Evolutionary conservation across 2,888 invertebrate genomes (phyloP), one percentile per base, ranked within the genome.

Genomic region (Netelia melanura): DNA sequence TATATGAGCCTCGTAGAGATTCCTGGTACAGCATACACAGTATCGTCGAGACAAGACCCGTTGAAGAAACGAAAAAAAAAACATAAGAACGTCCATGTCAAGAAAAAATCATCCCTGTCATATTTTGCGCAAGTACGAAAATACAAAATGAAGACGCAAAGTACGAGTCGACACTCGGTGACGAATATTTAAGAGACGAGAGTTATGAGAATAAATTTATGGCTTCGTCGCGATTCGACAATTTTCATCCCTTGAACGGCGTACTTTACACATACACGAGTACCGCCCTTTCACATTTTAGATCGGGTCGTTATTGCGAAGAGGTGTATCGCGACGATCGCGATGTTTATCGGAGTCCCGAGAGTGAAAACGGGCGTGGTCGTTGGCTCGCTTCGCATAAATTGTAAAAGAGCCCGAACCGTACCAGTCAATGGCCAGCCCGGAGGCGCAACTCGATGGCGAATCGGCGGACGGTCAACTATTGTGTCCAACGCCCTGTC

Each of bases 311-410:
- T 30, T 14, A 48, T 14, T 48, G 14, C 10, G 48, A 14, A 14
- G 48, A 48, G 48, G 48, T 10, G 14, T 48, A 58, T 68, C 61
- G 23, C 62, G 14, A 62, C 61, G 68, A 78, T 78, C 70, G 70
- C 56, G 83, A 87, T 87, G 79, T 30, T 86, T 85, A 87, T 87
- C 86, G 77, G 58, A 38, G 23, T 48, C 38, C 5, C 17, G 48
- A 48, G 56, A 82, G 58, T 68, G 58, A 82, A 38, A 70, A 65
- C 38, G 71, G 72, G 74, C 14, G 54, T n/a, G 58, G 58, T 74
- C 61, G 75, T 30, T 52, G 56, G 70, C 70, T 71, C 67, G 68
- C 48, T 77, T 62, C 74, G 67, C 68, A 58, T 85, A 76, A 84
- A 84, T 84, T 84, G 81, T 84, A 38, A 64, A 84, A 64, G 74